Conservation (phyloP, 2,113 vertebrate genomes). For the Phalacrocorax carbo region DNA sequence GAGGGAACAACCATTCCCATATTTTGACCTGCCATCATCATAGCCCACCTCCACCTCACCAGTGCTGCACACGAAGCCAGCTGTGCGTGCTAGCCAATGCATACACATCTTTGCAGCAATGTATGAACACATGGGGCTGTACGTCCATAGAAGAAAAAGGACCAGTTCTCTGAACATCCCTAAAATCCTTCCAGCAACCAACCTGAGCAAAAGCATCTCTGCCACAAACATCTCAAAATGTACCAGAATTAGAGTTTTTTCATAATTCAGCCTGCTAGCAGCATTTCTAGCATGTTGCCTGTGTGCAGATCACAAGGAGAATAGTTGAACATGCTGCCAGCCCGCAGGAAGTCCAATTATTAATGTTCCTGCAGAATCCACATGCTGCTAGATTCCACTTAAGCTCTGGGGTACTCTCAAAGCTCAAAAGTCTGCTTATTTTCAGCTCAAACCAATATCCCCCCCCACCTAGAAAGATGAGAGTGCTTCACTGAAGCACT, state of each 20-base stretch:
- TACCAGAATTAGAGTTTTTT: not conserved
- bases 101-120: not conserved
- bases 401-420: not conserved
- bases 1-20: not conserved
- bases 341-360: not conserved
- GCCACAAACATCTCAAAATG: not conserved
- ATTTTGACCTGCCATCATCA: fast-evolving
- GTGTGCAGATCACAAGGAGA: not conserved
- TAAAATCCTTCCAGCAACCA: not conserved
- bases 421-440: not conserved
- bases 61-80: not conserved
- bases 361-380: not conserved
- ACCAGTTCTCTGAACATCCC: not conserved
- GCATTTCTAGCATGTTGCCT: not conserved
- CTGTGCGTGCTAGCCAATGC: fast-evolving
- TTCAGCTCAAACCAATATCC: not conserved
- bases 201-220: not conserved
- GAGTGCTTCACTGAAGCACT: not conserved
- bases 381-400: fast-evolving
- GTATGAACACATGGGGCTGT: fast-evolving
- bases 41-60: not conserved
- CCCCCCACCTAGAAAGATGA: not conserved
- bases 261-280: not conserved
- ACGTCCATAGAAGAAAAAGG: not conserved
- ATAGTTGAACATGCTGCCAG: fast-evolving